Percentiles rank a stretch among this genome's conserved stretches.
These are phyloP conservation scores for Heliconius ethilla DNA, from an alignment of 2,888 invertebrate species.

Conservation along the genomic window DNA sequence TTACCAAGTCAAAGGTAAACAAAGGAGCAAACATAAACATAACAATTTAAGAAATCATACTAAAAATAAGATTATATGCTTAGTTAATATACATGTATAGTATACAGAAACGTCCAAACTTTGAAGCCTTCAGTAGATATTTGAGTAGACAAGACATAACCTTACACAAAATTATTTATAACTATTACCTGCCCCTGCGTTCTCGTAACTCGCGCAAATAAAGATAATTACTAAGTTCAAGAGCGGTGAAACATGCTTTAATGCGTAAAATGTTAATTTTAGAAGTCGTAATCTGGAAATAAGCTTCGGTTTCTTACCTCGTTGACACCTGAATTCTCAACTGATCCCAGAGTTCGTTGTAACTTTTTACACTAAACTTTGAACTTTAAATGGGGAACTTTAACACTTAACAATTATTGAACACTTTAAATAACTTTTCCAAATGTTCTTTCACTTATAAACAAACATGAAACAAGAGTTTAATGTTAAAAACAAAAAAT, in stretches of 20 bases:
- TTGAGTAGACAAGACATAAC: constrained; percentile 68
- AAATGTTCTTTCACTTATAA: constrained; percentile 69
- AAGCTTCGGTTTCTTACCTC: constrained; percentile 79
- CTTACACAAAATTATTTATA: constrained; percentile 74
- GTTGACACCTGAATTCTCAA: constrained; percentile 81
- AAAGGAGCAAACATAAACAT: constrained; percentile 35
- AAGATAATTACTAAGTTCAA: constrained; percentile 50
- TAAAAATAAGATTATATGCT: neutral
- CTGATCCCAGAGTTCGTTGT: constrained; percentile 78
- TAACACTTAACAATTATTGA: constrained; percentile 57
- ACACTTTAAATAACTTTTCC: constrained; percentile 65
- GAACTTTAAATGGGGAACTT: constrained; percentile 65
- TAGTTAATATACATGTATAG: constrained; percentile 4
- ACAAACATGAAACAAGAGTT: constrained; percentile 71
- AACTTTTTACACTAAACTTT: constrained; percentile 77
- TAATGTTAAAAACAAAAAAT: constrained; percentile 75
- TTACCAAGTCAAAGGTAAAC: constrained; percentile 53
- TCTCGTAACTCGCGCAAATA: constrained; percentile 31
- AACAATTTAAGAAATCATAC: neutral
- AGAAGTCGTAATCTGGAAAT: constrained; percentile 67
- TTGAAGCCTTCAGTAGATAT: constrained; percentile 45
- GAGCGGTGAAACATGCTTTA: constrained; percentile 51
- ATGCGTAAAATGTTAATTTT: constrained; percentile 62
- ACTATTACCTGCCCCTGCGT: constrained; percentile 62
- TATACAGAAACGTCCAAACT: constrained; percentile 33